A percentile compares a stretch with the other conserved stretches of the same genome.
phyloP scores from a whole-genome alignment of 2,797 vertebrate species.

The Silurus aristotelis region DNA sequence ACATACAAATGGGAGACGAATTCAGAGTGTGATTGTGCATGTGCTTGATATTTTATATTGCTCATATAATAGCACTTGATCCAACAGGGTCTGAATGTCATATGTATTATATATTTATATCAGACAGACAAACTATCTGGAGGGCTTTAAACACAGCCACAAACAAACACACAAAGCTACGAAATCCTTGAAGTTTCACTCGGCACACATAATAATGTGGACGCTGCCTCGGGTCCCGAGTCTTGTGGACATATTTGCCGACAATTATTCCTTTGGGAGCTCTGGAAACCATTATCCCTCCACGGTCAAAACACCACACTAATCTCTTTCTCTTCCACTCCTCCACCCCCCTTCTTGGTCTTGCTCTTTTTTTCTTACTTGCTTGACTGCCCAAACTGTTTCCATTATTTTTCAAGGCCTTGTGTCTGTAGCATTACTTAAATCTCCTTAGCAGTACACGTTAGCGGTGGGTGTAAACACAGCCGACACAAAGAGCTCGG shows the following conservation, averaged over 20 bases:
- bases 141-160: constrained; percentile 16
- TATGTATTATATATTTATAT: constrained; percentile 5
- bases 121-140: constrained; percentile 24
- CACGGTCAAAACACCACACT: constrained; percentile 66
- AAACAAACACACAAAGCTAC: constrained; percentile 44
- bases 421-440: constrained; percentile 31
- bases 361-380: neutral
- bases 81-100: neutral
- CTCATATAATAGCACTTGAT: constrained; percentile 11
- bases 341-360: constrained; percentile 8
- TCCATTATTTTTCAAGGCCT: constrained; percentile 45
- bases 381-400: constrained; percentile 47
- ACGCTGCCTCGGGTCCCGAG: constrained; percentile 51
- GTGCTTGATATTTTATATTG: too few species aligned
- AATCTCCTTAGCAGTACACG: constrained; percentile 40
- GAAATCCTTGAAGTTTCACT: constrained; percentile 52
- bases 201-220: constrained; percentile 57
- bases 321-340: constrained; percentile 45
- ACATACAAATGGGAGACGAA: too few species aligned
- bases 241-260: constrained; percentile 61
- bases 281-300: constrained; percentile 75
- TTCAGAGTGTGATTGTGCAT: neutral
- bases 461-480: constrained; percentile 42
- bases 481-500: constrained; percentile 24
- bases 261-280: constrained; percentile 70